These are phyloP conservation scores for Heptranchias perlo DNA, from an alignment of 2,113 vertebrate species.

Conservation along the genomic window DNA sequence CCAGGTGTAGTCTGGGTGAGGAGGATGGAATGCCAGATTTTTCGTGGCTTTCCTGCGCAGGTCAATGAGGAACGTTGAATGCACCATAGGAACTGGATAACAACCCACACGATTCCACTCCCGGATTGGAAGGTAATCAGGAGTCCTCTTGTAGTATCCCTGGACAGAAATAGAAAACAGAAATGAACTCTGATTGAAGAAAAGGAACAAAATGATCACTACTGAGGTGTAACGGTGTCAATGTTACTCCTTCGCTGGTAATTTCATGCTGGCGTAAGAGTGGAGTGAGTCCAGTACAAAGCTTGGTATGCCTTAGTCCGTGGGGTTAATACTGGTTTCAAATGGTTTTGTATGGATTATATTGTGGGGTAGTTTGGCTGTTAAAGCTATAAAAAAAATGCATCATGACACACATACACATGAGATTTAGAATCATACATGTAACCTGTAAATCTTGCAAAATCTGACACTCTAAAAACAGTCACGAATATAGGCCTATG, in stretches of 20 bases:
- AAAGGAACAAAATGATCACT: too few relatives aligned
- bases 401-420: not conserved
- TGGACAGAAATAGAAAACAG: slow-evolving; percentile 47
- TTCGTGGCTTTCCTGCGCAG: slow-evolving; percentile 74
- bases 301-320: not conserved
- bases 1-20: slow-evolving; percentile 90
- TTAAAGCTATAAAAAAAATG: not conserved
- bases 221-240: not conserved
- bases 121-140: slow-evolving; percentile 83
- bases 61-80: slow-evolving; percentile 89
- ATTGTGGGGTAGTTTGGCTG: not conserved
- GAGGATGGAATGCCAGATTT: slow-evolving; percentile 76
- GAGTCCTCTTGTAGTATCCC: slow-evolving; percentile 90
- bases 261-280: not conserved
- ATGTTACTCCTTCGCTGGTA: not conserved
- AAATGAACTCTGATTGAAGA: not conserved
- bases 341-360: not conserved
- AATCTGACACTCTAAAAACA: not conserved
- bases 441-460: not conserved
- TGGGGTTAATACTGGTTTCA: not conserved
- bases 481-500: not conserved
- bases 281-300: not conserved
- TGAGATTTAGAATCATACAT: not conserved
- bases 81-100: slow-evolving; percentile 87
- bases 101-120: slow-evolving; percentile 90